Base-by-base conservation (phyloP, 2,113 vertebrate genomes). In the Athene noctua region DNA sequence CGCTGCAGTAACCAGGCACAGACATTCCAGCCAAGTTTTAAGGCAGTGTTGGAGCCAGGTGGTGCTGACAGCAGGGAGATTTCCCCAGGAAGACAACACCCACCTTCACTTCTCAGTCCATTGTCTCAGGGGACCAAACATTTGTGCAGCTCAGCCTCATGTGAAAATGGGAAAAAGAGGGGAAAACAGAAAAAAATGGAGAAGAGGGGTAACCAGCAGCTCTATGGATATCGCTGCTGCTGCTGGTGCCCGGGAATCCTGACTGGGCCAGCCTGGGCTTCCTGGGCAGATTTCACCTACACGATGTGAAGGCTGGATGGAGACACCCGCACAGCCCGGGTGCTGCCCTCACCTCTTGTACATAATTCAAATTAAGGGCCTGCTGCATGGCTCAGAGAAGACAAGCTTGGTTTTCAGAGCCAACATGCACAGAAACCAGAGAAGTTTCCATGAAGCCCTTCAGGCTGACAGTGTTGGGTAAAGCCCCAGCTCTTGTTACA, bases 291-390 rank as follows among this genome's bases (percentile, higher is more conserved):
- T n/a, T 9, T 59, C 32, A 38, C 23, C 4, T 1, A 9, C 22
- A 29, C 22, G 38, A 3, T 36, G 44, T 18, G 36, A 36, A 20
- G 58, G 68, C 55, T 54, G 73, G 51, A 71, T 54, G 73, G 55
- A 71, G 70, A 20, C 13, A 23, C 54, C 47, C 0, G 0, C 68
- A 16, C 40, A 84, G 46, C 30, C 34, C 0, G 0, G 30, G 83
- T 86, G 52, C 67, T 55, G 67, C 46, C 52, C 40, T 72, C 2
- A 0, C 25, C 32, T n/a, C 66, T 32, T 10, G 19, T 29, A 17
- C 58, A 4, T 17, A 40, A 65, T 18, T 90, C 65, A 72, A 58
- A 55, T 29, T 7, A 42, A 32, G 57, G 44, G 14, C 62, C 12
- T 36, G 5, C 66, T 36, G 57, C 15, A 3, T 4, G 59, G 29